These are phyloP conservation scores for Myotis pilosus DNA, from an alignment of 2,797 vertebrate genomes.

Conservation along the genomic window DNA sequence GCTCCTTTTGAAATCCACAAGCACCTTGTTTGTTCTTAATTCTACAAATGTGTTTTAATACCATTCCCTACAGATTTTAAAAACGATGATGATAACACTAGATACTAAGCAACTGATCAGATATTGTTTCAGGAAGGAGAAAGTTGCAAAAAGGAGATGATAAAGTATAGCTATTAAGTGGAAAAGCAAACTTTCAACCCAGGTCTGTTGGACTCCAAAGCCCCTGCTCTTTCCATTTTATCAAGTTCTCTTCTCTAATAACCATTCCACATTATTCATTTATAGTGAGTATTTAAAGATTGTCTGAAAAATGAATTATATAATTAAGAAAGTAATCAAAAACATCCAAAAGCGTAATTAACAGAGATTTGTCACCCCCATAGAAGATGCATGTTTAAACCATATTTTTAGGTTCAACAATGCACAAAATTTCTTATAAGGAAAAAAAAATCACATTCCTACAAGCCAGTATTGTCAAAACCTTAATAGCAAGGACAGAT, in stretches of 20 bases:
- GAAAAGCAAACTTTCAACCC: not conserved
- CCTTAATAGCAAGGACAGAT: not conserved
- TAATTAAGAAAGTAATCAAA: constrained; percentile 28
- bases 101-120: not conserved
- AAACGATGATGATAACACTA: not conserved
- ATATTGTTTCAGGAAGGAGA: not conserved
- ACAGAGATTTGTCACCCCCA: not conserved
- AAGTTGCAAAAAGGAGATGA: not conserved
- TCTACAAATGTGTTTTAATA: not conserved
- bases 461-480: not conserved
- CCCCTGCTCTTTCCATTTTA: not conserved
- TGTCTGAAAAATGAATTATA: not conserved
- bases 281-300: not conserved
- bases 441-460: not conserved
- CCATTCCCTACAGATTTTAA: not conserved
- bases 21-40: not conserved
- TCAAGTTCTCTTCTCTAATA: constrained; percentile 15
- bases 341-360: constrained; percentile 14
- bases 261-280: not conserved
- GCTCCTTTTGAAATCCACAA: not conserved
- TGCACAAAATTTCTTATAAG: not conserved
- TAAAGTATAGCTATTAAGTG: not conserved
- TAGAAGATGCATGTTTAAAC: not conserved
- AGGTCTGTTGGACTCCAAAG: not conserved
- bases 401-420: not conserved